A percentile compares a stretch with the other conserved stretches of the same genome.
These are phyloP conservation scores for Agapetus fuscipes DNA, from an alignment of 2,888 invertebrate genomes.

Conservation along the genomic window DNA sequence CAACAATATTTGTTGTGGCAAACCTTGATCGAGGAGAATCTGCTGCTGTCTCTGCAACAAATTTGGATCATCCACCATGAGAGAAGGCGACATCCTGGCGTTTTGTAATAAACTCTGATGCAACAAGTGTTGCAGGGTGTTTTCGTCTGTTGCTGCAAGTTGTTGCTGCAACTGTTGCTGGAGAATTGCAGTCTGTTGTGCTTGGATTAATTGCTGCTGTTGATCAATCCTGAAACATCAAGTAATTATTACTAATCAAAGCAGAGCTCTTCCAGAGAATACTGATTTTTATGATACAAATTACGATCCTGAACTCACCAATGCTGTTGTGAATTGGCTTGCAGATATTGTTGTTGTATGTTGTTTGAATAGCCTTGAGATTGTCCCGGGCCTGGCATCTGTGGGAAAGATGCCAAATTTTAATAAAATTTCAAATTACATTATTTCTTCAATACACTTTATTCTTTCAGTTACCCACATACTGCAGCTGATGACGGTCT, in stretches of 20 bases:
- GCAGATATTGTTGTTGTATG: constrained; percentile 18
- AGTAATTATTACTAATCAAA: too few relatives aligned
- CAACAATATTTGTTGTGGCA: constrained; percentile 30
- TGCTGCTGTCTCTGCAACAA: constrained; percentile 30
- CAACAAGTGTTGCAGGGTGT: constrained; percentile 46
- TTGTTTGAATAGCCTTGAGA: constrained; percentile 16
- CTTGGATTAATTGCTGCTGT: constrained; percentile 35
- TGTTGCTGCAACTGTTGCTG: constrained; percentile 47
- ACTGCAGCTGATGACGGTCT: too few relatives aligned
- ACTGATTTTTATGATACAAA: too few relatives aligned
- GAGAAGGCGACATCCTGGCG: constrained; percentile 36
- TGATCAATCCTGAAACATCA: constrained; percentile 36
- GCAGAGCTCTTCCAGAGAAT: background rate
- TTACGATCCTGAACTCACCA: constrained; percentile 27
- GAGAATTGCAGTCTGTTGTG: constrained; percentile 36
- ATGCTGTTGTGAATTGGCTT: constrained; percentile 27
- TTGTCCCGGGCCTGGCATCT: constrained; percentile 13
- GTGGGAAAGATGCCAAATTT: too few relatives aligned
- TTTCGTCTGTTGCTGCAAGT: constrained; percentile 40
- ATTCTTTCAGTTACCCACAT: too few relatives aligned
- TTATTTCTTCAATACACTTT: too few relatives aligned
- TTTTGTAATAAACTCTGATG: constrained; percentile 48
- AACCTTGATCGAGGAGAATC: constrained; percentile 38
- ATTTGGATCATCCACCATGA: constrained; percentile 29
- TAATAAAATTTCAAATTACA: too few relatives aligned